phyloP scores from a whole-genome alignment of 2,797 vertebrate species.

The Dicrostonyx torquatus region DNA sequence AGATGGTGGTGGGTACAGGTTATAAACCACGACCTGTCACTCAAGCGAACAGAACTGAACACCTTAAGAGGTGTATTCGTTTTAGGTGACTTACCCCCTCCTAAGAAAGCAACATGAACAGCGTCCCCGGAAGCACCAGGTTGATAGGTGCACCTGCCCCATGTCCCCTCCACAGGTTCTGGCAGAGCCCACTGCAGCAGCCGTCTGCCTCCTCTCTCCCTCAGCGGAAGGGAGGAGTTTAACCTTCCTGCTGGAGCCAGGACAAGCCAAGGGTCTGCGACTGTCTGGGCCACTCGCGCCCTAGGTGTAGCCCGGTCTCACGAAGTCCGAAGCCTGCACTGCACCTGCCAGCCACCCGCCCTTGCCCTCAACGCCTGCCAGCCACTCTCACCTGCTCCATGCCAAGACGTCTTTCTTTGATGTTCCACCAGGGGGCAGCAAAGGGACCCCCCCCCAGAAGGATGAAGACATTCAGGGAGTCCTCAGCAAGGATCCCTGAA shows the following conservation, averaged over 20 bases:
- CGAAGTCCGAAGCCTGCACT: too few species aligned
- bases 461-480: not conserved
- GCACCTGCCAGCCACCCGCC: not conserved
- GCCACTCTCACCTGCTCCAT: not conserved
- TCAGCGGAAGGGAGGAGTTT: not conserved
- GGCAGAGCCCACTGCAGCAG: not conserved
- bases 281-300: not conserved
- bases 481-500: not conserved
- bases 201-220: not conserved
- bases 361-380: not conserved
- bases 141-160: too few species aligned
- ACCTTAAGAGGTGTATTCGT: not conserved
- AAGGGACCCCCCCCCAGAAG: not conserved
- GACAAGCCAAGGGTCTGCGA: not conserved
- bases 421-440: conserved; percentile 68
- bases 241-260: not conserved
- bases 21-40: not conserved
- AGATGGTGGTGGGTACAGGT: not conserved
- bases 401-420: not conserved
- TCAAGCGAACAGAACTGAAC: not conserved
- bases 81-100: not conserved
- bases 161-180: not conserved
- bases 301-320: not conserved
- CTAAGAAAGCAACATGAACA: not conserved
- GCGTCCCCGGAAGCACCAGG: not conserved